These are phyloP conservation scores for Pecten maximus DNA, from an alignment of 2,888 invertebrate genomes.

Conservation along the genomic window DNA sequence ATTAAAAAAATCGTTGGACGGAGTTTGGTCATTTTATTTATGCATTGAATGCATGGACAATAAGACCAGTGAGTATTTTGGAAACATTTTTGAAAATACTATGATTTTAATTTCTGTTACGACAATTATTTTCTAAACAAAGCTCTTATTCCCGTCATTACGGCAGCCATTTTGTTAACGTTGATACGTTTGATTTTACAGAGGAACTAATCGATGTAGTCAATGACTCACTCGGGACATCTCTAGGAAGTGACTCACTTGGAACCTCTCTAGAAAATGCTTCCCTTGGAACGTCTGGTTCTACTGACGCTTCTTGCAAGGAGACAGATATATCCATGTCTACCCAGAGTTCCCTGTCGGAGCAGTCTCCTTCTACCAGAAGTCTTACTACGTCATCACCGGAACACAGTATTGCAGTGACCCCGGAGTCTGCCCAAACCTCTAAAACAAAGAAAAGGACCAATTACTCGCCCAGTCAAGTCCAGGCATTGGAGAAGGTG, in stretches of 20 bases:
- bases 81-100: too few species aligned
- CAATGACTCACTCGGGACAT: conserved; percentile 46
- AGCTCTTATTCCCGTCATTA: too few species aligned
- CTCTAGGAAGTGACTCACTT: not conserved
- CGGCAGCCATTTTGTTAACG: too few species aligned
- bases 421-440: conserved; percentile 50
- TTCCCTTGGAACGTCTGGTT: conserved; percentile 46
- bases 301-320: conserved; percentile 54
- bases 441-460: conserved; percentile 62
- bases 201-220: conserved; percentile 59
- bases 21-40: too few species aligned
- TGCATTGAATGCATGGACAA: too few species aligned
- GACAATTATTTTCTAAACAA: too few species aligned
- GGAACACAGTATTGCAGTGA: conserved; percentile 41
- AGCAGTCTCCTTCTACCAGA: conserved; percentile 47
- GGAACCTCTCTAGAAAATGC: not conserved
- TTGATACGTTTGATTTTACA: too few species aligned
- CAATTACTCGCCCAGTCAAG: conserved; percentile 68
- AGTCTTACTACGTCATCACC: conserved; percentile 39
- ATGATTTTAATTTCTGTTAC: too few species aligned
- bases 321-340: conserved; percentile 64
- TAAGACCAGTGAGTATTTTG: too few species aligned
- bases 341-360: conserved; percentile 59
- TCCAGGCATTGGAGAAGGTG: conserved; percentile 64
- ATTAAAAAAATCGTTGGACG: too few species aligned